These are phyloP conservation scores for Nephila pilipes DNA, from an alignment of 1,140 invertebrate species.

Conservation along the genomic window DNA sequence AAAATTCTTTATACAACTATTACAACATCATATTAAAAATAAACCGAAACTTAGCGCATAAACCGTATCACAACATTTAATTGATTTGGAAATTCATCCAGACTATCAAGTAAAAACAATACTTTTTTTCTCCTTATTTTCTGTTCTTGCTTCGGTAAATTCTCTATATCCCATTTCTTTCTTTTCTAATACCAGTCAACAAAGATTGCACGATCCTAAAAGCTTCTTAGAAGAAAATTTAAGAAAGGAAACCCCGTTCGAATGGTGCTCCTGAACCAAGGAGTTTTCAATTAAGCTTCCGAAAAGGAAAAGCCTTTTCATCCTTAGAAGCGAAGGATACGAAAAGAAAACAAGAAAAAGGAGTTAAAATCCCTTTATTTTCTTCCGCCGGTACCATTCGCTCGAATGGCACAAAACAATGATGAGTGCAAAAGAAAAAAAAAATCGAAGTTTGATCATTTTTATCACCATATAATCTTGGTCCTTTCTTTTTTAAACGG, in stretches of 20 bases:
- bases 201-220: slow-evolving; percentile 2
- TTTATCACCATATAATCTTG: neutral
- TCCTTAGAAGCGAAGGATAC: neutral
- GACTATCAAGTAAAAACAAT: neutral
- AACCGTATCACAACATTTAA: too few species aligned
- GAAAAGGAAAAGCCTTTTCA: slow-evolving; percentile 47
- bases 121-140: neutral
- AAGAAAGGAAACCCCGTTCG: neutral
- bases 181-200: slow-evolving; percentile 29
- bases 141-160: neutral
- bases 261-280: neutral
- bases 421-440: neutral
- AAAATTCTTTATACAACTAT: too few species aligned
- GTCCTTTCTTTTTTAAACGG: neutral
- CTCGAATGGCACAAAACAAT: slow-evolving; percentile 13
- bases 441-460: neutral
- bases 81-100: too few species aligned
- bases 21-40: too few species aligned
- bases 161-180: slow-evolving; percentile 17
- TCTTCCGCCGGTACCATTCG: neutral
- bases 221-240: neutral
- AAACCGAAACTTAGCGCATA: too few species aligned
- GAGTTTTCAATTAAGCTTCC: slow-evolving; percentile 57
- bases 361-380: slow-evolving; percentile 60
- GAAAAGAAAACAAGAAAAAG: slow-evolving; percentile 43